Conservation (phyloP, 2,797 vertebrate species). For the Acanthurus leucopareius region DNA sequence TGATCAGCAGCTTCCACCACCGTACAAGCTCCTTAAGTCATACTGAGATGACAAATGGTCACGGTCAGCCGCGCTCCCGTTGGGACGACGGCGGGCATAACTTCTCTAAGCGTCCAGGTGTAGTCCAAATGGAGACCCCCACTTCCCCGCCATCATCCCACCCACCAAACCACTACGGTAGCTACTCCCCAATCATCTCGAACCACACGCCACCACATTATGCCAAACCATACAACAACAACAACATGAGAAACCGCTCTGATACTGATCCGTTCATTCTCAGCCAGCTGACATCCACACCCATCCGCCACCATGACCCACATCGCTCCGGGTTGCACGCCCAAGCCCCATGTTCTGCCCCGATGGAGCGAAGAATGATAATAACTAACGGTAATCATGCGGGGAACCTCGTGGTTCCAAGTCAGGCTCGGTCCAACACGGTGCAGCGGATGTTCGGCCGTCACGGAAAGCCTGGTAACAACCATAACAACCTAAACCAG, state of each 20-base stretch:
- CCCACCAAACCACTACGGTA: constrained; percentile 69
- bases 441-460: constrained; percentile 75
- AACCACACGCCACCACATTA: constrained; percentile 66
- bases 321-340: constrained; percentile 24
- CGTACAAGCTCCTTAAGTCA: constrained; percentile 88
- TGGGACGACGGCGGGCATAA: constrained; percentile 76
- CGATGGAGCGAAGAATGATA: constrained; percentile 61
- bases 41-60: constrained; percentile 80
- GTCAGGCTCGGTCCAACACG: constrained; percentile 77
- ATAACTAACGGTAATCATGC: constrained; percentile 81
- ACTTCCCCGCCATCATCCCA: constrained; percentile 49
- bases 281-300: constrained; percentile 87
- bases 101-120: constrained; percentile 72
- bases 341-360: constrained; percentile 76
- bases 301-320: constrained; percentile 54
- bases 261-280: constrained; percentile 94
- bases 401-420: constrained; percentile 67
- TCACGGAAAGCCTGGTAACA: constrained; percentile 58
- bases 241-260: constrained; percentile 88
- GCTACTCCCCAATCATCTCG: constrained; percentile 82
- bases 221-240: constrained; percentile 77
- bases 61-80: constrained; percentile 63
- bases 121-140: constrained; percentile 23
- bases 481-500: constrained; percentile 62
- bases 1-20: constrained; percentile 86